Base-by-base conservation (phyloP, 2,888 invertebrate species). In the Rhamphomyia laevipes region DNA sequence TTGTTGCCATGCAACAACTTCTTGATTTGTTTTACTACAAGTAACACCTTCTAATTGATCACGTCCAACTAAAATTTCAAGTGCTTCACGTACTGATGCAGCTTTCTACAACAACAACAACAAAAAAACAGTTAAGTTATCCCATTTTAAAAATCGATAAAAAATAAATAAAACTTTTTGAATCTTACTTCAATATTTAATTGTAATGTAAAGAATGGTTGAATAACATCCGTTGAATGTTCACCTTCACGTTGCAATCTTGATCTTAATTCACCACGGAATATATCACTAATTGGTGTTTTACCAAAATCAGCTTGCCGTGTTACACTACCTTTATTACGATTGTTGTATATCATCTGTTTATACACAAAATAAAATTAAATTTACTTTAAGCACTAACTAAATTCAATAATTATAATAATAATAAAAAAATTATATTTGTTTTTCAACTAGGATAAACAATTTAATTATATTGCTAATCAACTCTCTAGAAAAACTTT, bases 141-240 rank as follows among this genome's bases (percentile, higher is more conserved):
- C 10, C 6, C 6, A 30, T 30, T 6, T 9, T 30, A 9, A 30
- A 30, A 30, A 30, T 30, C 30, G 10, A 30, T 30, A 9, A 30
- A 6, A 30, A 30, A 13, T 13, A 33, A 33, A 13, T 33, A 30
- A 17, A 18, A 18, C 3, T 40, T 15, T 37, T 37, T 16, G 2
- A 23, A 46, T 59, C 62, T 63, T 65, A 91, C 92, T 78, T 93
- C 91, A 59, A 96, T 92, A 63, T 96, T 93, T 30, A 96, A 77
- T 67, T 92, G 94, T 53, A 96, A 75, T 1, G 94, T 93, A 68
- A 94, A 94, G 74, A 96, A 96, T 1, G 95, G 95, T 68, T 95
- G 91, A 55, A 95, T 85, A 57, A 88, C 91, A 64, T 92, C 92
- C 0, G 93, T 91, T 57, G 86, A 81, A 58, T 72, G 67, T 58